Evolutionary conservation across 2,113 vertebrate species (phyloP).

Genomic region (Indicator maculatus): DNA sequence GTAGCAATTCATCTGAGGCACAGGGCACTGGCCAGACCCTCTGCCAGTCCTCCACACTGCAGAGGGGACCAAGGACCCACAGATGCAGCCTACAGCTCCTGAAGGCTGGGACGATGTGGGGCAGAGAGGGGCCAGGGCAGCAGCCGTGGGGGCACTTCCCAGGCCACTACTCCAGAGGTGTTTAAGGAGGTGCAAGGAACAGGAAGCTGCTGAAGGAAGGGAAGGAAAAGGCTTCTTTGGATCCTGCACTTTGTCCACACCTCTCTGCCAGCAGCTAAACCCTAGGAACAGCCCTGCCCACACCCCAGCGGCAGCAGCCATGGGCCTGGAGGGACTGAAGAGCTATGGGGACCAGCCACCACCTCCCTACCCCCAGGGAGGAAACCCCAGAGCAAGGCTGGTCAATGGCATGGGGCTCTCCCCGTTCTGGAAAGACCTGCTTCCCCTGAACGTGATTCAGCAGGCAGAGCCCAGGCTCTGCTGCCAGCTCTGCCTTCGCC

Average conservation of each 20-base stretch:
- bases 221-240: background rate
- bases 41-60: background rate
- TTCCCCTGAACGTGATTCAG: background rate
- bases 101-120: rapidly evolving
- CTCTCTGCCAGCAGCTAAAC: background rate
- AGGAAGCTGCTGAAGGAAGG: background rate
- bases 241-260: background rate
- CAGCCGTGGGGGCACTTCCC: rapidly evolving
- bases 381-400: background rate
- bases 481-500: background rate
- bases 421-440: background rate
- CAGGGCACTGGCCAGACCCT: background rate
- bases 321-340: rapidly evolving
- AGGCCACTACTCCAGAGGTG: rapidly evolving
- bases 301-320: rapidly evolving
- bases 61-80: rapidly evolving
- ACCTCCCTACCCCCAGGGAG: rapidly evolving
- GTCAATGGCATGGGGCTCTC: background rate
- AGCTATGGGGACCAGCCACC: rapidly evolving
- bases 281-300: background rate
- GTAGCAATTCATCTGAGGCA: rapidly evolving
- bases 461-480: background rate
- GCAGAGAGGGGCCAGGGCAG: background rate
- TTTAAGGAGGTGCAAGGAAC: background rate
- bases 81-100: background rate